Evolutionary conservation across 2,888 invertebrate species (phyloP).

Genomic region (Corythucha ciliata): DNA sequence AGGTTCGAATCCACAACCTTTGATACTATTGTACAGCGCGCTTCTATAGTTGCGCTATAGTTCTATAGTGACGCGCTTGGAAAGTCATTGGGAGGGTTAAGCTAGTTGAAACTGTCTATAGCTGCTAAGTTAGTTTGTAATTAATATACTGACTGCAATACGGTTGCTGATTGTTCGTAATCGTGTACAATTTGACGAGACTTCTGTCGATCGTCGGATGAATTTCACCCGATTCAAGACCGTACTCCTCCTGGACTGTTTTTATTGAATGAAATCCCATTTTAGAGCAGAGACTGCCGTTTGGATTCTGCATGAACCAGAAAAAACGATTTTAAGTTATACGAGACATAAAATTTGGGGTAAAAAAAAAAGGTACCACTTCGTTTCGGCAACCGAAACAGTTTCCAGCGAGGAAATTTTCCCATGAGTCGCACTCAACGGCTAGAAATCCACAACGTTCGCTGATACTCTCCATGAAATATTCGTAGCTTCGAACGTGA

Average conservation of each 20-base stretch:
- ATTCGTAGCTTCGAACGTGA: conserved; percentile 74
- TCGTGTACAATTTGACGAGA: conserved; percentile 54
- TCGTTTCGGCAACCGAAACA: conserved; percentile 38
- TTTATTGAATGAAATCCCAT: conserved; percentile 33
- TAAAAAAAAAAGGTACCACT: conserved; percentile 47
- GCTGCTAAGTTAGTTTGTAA: background rate
- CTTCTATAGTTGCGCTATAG: too few species aligned
- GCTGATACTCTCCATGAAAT: conserved; percentile 69
- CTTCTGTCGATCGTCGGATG: conserved; percentile 39
- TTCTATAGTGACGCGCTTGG: too few species aligned
- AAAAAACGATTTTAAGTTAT: background rate
- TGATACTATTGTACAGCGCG: too few species aligned
- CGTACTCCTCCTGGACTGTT: conserved; percentile 44
- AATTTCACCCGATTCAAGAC: conserved; percentile 44
- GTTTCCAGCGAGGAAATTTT: conserved; percentile 41
- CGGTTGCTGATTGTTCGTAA: conserved; percentile 59
- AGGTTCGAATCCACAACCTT: too few species aligned
- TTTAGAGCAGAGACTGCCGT: conserved; percentile 49
- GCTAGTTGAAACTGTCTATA: conserved; percentile 3
- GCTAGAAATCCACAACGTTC: conserved; percentile 62
- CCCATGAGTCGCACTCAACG: conserved; percentile 68
- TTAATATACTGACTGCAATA: conserved; percentile 62
- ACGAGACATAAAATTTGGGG: too few species aligned
- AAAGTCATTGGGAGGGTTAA: too few species aligned
- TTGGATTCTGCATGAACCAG: conserved; percentile 48